Evolutionary conservation across 2,113 vertebrate species (phyloP), one percentile per base, ranked within the genome.

Genomic region (Sinocyclocheilus rhinocerous): DNA sequence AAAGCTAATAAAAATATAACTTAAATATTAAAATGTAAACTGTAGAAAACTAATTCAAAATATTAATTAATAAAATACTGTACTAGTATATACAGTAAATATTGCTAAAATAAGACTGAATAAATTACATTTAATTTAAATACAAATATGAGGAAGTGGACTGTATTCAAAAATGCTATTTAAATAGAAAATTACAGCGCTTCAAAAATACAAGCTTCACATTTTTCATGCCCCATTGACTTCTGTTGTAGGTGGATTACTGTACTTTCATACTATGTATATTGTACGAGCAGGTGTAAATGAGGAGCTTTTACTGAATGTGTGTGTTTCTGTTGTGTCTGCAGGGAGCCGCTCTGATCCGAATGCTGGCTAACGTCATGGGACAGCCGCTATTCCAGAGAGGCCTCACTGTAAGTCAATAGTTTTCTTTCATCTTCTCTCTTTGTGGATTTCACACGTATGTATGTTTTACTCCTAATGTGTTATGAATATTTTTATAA

Each of bases 321-420:
- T 72, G 4, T 75, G 33, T 88, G 33, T 59, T 72, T 24, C 29
- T 26, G 22, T 0, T 81, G 10, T 76, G 26, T 81, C 13, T 88
- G 8, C 67, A 99, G 98, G 98, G 98, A 85, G 98, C 98, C 42
- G 97, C 98, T 76, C 93, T 99, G 92, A 99, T 99, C 95, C 95
- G 98, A 94, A 99, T 99, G 98, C 87, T 99, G 94, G 97, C 97
- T 77, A 98, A 97, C 92, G 97, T 99, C 94, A 99, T 99, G 97
- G 98, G 97, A 87, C 96, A 97, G 91, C 92, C 95, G 13, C 94
- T 98, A 78, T 99, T 99, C 95, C 97, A 97, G 90, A 97, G 94
- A 90, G 97, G 97, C 85, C 94, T 99, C 80, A 97, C 99, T 91
- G 98, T 99, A 95, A 96, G 98, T 97, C 36, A 81, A 4, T 22